Evolutionary conservation across 1,140 invertebrate species (phyloP), one percentile per base, ranked within the genome.

Genomic region (Lethrus apterus): DNA sequence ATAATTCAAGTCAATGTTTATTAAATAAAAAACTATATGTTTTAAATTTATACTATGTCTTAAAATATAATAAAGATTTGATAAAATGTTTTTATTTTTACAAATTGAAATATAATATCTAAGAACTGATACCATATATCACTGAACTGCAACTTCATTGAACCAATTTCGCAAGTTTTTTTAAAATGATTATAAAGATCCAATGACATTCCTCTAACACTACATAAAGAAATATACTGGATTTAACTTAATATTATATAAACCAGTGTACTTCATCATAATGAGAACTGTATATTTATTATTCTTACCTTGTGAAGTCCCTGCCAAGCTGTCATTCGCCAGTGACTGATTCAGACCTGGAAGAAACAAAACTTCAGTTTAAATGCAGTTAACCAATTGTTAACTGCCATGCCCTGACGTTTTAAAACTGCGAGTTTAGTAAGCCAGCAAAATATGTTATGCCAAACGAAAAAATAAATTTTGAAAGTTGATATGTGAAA

Each of bases 301-400:
- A n/a, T n/a, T 80, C 84, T 86, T 83, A 87, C 84, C 84, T 86
- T 86, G 84, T 62, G 84, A 85, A 64, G 84, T 86, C 61, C 84
- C 83, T 55, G 83, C 83, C 62, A 86, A 71, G 61, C 69, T 71
- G 65, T 86, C 73, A 54, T 77, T 77, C 63, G 65, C 67, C 59
- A 80, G 66, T 58, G 77, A 75, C 52, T 78, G 75, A 60, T 76
- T 77, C 66, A 81, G 69, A 64, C 77, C 78, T 81, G 70, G 59
- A 74, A 74, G 50, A 49, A 61, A 60, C 23, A 61, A 46, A 20
- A 48, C 52, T 54, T 53, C 49, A 44, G 46, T 48, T 51, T 51
- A 54, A 54, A 51, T 44, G 55, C 52, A 59, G 47, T 51, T 57
- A 57, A 59, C 59, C 11, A 19, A 49, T 48, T 51, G 52, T 58